Percentiles rank a stretch among this genome's conserved stretches.
Conservation (phyloP, 2,797 vertebrate genomes). For the Muraenolepis orangiensis region DNA sequence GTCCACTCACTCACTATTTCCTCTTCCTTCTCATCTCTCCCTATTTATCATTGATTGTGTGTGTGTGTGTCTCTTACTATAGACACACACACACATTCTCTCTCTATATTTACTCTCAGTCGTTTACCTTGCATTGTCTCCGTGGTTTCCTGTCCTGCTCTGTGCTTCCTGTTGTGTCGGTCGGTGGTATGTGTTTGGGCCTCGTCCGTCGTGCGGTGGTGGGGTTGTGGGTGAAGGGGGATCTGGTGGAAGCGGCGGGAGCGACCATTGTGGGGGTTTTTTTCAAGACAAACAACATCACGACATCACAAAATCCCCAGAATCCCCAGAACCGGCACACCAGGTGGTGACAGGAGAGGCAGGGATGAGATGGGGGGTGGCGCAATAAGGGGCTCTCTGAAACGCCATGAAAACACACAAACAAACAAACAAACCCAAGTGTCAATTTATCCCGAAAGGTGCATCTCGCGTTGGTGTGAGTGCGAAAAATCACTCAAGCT, state of each 20-base stretch:
- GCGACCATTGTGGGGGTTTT: no score
- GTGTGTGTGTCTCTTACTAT: no score
- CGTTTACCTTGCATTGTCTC: slow-evolving; percentile 68
- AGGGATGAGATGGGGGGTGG: no score
- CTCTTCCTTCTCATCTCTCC: not conserved
- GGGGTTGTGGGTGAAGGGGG: slow-evolving; percentile 16
- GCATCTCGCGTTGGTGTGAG: no score
- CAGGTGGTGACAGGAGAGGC: slow-evolving; percentile 1
- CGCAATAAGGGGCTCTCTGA: no score
- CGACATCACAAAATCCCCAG: no score
- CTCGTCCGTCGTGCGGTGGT: not conserved
- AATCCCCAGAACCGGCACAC: slow-evolving; percentile 14
- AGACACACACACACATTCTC: not conserved
- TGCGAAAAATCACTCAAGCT: no score
- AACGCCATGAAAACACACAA: no score
- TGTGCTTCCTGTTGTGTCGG: slow-evolving; percentile 57
- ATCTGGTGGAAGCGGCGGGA: slow-evolving; percentile 34
- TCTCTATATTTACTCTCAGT: slow-evolving; percentile 57
- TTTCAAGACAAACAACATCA: no score
- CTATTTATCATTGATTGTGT: slow-evolving; percentile 11
- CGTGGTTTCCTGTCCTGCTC: slow-evolving; percentile 62
- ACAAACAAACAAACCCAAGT: no score
- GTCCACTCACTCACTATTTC: not conserved
- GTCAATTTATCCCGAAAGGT: no score
- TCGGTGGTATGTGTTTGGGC: slow-evolving; percentile 28